A percentile compares a stretch with the other conserved stretches of the same genome.
phyloP scores from a whole-genome alignment of 2,797 vertebrate species.

The Vipera latastei region DNA sequence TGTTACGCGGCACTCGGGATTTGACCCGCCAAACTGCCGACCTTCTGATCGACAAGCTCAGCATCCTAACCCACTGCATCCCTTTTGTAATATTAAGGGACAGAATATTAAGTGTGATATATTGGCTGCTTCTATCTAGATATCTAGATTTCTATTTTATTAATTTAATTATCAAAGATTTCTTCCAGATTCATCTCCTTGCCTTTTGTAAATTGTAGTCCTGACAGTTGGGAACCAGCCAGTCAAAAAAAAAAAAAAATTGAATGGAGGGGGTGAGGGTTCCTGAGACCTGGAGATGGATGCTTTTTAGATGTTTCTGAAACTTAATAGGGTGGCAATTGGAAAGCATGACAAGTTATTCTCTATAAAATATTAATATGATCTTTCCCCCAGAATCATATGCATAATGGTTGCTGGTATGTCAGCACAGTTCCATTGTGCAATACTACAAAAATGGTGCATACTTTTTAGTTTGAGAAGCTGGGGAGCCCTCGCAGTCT shows the following conservation, averaged over 20 bases:
- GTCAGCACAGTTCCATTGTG: neutral
- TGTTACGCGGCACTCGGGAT: too few species aligned
- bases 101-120: neutral
- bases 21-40: too few species aligned
- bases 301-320: constrained; percentile 16
- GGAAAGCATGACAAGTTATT: neutral
- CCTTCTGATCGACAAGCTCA: too few species aligned
- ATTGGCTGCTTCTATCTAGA: neutral
- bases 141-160: neutral
- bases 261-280: neutral
- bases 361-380: constrained; percentile 9
- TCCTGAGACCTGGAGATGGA: constrained; percentile 22
- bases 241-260: neutral
- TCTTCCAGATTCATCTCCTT: neutral
- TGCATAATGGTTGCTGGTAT: constrained; percentile 3
- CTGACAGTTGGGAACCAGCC: constrained; percentile 3
- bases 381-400: constrained; percentile 8
- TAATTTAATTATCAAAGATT: neutral
- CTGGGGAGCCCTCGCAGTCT: neutral
- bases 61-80: too few species aligned
- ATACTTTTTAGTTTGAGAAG: neutral
- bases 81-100: neutral
- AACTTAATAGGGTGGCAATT: constrained; percentile 12
- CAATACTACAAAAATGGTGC: neutral
- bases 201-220: constrained; percentile 13